A percentile compares a stretch with the other conserved stretches of the same genome.
phyloP scores from a whole-genome alignment of 1,140 invertebrate species.

The Drosophila ficusphila region DNA sequence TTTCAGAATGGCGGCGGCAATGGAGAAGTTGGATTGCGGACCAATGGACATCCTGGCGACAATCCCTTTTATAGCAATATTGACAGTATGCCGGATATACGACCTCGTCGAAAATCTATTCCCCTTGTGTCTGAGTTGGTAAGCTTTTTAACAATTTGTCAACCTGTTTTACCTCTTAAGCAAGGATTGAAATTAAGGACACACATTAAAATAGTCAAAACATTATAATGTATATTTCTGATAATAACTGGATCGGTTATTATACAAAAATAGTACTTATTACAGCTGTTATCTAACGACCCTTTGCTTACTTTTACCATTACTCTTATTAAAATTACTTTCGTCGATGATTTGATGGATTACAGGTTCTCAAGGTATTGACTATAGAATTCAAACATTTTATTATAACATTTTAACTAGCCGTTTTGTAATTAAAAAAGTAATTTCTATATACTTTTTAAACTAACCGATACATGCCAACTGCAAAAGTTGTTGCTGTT shows the following conservation, averaged over 20 bases:
- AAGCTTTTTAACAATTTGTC: conserved; percentile 85
- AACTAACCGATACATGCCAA: neutral
- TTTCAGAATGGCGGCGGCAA: conserved; percentile 91
- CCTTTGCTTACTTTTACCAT: conserved; percentile 11
- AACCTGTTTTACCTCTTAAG: neutral
- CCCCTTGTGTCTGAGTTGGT: conserved; percentile 99
- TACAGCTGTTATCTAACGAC: neutral
- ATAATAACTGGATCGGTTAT: neutral
- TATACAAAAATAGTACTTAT: neutral
- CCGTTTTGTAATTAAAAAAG: conserved; percentile 9
- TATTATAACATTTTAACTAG: conserved; percentile 21
- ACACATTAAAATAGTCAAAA: neutral
- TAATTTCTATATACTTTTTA: neutral
- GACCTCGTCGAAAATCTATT: conserved; percentile 97
- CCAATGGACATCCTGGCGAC: conserved; percentile 95
- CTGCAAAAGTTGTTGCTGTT: conserved; percentile 2
- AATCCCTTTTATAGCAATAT: conserved; percentile 99
- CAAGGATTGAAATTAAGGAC: neutral
- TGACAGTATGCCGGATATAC: conserved; percentile 99
- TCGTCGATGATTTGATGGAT: conserved; percentile 81
- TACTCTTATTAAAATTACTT: conserved; percentile 36
- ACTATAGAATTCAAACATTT: conserved; percentile 26
- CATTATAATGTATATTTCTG: neutral
- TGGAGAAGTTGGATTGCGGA: conserved; percentile 89
- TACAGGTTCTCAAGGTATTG: conserved; percentile 91